Conservation (phyloP, 37 sponge, comb jelly and placozoan species). For the Halichondria panicea region DNA sequence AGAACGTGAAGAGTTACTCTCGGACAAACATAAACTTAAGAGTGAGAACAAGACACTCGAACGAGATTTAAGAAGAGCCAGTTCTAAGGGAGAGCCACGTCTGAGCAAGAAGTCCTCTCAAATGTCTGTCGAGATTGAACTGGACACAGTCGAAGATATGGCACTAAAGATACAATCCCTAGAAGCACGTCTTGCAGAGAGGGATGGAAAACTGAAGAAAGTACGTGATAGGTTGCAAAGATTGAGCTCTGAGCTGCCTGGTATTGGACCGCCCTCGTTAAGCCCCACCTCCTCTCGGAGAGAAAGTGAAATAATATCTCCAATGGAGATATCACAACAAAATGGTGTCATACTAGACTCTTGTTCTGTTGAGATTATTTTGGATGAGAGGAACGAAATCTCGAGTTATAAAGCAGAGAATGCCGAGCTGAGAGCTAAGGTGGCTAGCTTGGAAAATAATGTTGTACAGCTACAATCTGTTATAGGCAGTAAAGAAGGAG, state of each 20-base stretch:
- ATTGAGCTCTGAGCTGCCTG: too few species aligned
- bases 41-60: conserved; percentile 17
- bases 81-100: conserved; percentile 12
- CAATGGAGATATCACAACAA: not conserved
- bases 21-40: conserved; percentile 18
- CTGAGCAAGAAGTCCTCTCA: not conserved
- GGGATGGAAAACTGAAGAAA: conserved; percentile 10
- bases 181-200: conserved; percentile 10
- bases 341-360: conserved; percentile 15
- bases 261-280: too few species aligned
- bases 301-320: not conserved
- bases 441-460: conserved; percentile 19
- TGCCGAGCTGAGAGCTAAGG: conserved; percentile 12
- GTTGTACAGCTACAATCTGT: conserved; percentile 22
- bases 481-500: too few species aligned
- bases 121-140: not conserved
- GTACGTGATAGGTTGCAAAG: too few species aligned
- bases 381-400: conserved; percentile 22
- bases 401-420: conserved; percentile 21
- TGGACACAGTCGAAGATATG: conserved; percentile 24
- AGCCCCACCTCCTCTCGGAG: not conserved
- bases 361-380: not conserved
- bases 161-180: conserved; percentile 7
- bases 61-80: conserved; percentile 16
- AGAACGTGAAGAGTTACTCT: conserved; percentile 20